These are phyloP conservation scores for Danio kyathit DNA, from an alignment of 2,797 vertebrate species.

Conservation along the genomic window DNA sequence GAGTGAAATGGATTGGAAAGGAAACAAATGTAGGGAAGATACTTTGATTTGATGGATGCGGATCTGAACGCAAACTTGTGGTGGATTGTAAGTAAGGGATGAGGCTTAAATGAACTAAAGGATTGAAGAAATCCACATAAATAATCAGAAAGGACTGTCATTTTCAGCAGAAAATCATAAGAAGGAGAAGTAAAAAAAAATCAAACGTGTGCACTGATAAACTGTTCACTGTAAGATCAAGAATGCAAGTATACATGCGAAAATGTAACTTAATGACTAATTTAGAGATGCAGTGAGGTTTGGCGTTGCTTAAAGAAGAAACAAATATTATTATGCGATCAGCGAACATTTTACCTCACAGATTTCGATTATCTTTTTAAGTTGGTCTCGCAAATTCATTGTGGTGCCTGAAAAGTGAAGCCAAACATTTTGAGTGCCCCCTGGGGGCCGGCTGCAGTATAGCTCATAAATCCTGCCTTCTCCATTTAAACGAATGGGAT, in stretches of 20 bases:
- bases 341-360: too few relatives aligned
- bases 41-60: background rate
- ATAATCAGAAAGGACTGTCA: background rate
- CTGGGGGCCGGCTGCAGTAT: too few relatives aligned
- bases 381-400: too few relatives aligned
- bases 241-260: background rate
- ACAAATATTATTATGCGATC: too few relatives aligned
- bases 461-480: too few relatives aligned
- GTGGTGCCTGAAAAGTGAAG: too few relatives aligned
- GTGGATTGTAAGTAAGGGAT: background rate
- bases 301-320: too few relatives aligned
- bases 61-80: background rate
- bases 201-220: background rate
- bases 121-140: background rate
- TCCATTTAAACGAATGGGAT: too few relatives aligned
- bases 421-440: too few relatives aligned
- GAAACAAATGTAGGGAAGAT: background rate
- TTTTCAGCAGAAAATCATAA: background rate
- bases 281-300: too few relatives aligned
- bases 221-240: background rate
- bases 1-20: slow-evolving; percentile 6
- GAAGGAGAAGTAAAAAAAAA: background rate
- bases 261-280: too few relatives aligned
- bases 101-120: background rate
- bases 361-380: too few relatives aligned